phyloP scores from a whole-genome alignment of 2,888 invertebrate genomes.

The Pterostichus madidus region DNA sequence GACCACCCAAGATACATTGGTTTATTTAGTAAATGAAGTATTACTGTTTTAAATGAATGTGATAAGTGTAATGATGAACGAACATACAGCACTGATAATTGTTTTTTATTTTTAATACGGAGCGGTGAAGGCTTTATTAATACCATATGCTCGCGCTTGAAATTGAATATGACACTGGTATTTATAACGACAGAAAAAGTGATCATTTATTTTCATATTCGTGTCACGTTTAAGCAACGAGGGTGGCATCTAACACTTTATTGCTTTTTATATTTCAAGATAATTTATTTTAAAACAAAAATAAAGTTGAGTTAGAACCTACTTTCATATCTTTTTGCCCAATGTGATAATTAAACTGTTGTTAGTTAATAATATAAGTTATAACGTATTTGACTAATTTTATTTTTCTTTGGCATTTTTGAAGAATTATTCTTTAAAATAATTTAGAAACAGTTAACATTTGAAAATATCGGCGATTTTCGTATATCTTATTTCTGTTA shows the following conservation, averaged over 20 bases:
- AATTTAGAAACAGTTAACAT: too few relatives aligned
- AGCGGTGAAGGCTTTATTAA: slow-evolving; percentile 44
- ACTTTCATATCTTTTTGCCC: too few relatives aligned
- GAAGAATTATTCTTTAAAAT: too few relatives aligned
- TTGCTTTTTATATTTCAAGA: slow-evolving; percentile 12
- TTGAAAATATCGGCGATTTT: too few relatives aligned
- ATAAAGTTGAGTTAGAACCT: not conserved
- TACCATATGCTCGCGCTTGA: slow-evolving; percentile 37
- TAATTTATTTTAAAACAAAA: slow-evolving; percentile 6
- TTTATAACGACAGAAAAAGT: slow-evolving; percentile 10
- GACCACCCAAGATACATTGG: slow-evolving; percentile 31
- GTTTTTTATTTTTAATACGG: slow-evolving; percentile 31
- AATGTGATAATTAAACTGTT: too few relatives aligned
- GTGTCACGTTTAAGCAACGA: not conserved
- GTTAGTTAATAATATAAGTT: too few relatives aligned
- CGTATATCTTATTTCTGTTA: too few relatives aligned
- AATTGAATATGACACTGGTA: slow-evolving; percentile 33
- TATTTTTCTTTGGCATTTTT: too few relatives aligned
- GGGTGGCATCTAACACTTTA: not conserved
- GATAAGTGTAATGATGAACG: slow-evolving; percentile 35
- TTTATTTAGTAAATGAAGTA: slow-evolving; percentile 41
- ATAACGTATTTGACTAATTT: too few relatives aligned
- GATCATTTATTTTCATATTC: slow-evolving; percentile 2
- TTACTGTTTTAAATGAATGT: slow-evolving; percentile 17
- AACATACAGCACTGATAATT: slow-evolving; percentile 27